phyloP scores from a whole-genome alignment of 2,797 vertebrate genomes.

The Hafferia zeledoni region DNA sequence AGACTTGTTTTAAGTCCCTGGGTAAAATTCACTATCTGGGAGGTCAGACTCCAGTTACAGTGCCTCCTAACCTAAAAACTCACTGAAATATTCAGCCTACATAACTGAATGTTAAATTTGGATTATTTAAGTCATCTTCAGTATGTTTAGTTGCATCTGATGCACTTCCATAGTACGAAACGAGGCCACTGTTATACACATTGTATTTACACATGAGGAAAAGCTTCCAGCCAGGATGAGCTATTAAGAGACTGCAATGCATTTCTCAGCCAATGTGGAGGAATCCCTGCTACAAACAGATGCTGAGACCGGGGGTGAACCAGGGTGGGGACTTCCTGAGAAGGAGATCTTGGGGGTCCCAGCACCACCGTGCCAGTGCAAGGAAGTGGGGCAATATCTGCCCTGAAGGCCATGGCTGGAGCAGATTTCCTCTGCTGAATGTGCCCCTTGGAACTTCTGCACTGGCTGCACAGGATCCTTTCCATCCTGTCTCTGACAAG shows the following conservation, averaged over 20 bases:
- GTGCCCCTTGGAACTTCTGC: neutral
- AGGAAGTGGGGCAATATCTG: neutral
- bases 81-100: neutral
- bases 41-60: neutral
- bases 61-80: neutral
- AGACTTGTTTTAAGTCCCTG: constrained; percentile 10
- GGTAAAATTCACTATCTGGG: neutral
- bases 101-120: neutral
- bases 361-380: neutral
- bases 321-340: neutral
- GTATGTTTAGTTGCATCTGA: neutral
- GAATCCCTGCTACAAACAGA: neutral
- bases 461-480: neutral
- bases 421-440: neutral
- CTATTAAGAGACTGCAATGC: neutral
- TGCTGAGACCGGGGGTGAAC: neutral
- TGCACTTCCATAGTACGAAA: neutral
- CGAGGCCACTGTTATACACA: neutral
- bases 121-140: neutral
- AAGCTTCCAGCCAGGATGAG: constrained; percentile 16
- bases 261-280: neutral
- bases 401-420: fast-evolving
- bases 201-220: neutral
- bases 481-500: neutral
- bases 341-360: neutral